These are phyloP conservation scores for Cebidichthys violaceus DNA, from an alignment of 2,113 vertebrate genomes.

Conservation along the genomic window DNA sequence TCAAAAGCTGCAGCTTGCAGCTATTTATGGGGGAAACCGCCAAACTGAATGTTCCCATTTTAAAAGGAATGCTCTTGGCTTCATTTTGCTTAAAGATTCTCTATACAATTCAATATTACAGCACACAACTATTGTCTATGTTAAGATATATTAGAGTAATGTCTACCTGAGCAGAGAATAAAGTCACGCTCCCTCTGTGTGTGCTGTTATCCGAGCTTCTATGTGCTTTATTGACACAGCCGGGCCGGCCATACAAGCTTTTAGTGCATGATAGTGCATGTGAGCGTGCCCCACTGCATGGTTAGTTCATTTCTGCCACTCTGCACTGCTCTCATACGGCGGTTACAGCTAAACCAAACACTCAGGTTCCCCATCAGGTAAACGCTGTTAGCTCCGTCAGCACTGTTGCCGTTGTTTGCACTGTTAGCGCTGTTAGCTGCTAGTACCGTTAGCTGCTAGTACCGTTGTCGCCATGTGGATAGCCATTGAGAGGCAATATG, in stretches of 20 bases:
- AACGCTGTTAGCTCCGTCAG: background rate
- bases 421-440: too few relatives aligned
- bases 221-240: background rate
- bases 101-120: background rate
- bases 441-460: background rate
- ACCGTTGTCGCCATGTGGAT: background rate
- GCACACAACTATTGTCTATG: background rate
- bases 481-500: background rate
- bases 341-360: too few relatives aligned
- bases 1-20: constrained; percentile 82
- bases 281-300: background rate
- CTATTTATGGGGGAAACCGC: constrained; percentile 80
- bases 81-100: constrained; percentile 44
- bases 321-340: too few relatives aligned
- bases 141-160: background rate
- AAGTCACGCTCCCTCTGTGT: background rate
- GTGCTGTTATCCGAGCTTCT: background rate
- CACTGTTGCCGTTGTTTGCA: too few relatives aligned
- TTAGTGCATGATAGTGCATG: background rate
- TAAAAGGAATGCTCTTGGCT: constrained; percentile 71
- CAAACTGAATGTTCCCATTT: constrained; percentile 80
- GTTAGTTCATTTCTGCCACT: background rate
- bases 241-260: background rate
- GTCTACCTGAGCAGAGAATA: background rate
- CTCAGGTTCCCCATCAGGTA: too few relatives aligned